Evolutionary conservation across 2,888 invertebrate genomes (phyloP), one percentile per base, ranked within the genome.

Genomic region (Sacculina carcini): DNA sequence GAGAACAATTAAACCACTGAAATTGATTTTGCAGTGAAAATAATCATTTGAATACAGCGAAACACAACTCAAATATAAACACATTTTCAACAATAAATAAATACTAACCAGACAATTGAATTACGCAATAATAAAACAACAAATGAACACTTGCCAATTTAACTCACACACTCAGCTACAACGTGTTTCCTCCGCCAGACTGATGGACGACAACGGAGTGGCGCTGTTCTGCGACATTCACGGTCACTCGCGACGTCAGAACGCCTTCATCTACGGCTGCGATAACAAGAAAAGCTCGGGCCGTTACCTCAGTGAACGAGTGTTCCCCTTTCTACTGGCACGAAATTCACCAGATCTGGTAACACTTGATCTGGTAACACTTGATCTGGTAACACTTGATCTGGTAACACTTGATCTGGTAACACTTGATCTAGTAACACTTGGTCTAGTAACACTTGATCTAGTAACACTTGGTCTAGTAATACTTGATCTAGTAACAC

Each of bases 221-320:
- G 80, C 81, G 48, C 76, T 87, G 73, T 89, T 84, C 65, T 81
- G 87, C 64, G 90, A 90, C 68, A 73, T 89, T 60, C 90, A 90
- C 65, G 89, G 87, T 32, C 94, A 96, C 69, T 92, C 92, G 24
- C 72, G 90, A 57, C 81, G 80, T 64, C 86, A 90, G 67, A 94
- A 94, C 65, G 79, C 90, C 61, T 96, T 96, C 66, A 78, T 92
- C 62, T 96, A 90, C 64, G 94, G 94, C 58, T 94, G 94, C 67
- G 86, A 86, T 69, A 83, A 78, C 66, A 73, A 80, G 60, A 73
- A 81, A 61, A 76, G 76, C 58, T 73, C 76, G 16, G 81, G 82
- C 48, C 77, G 76, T 63, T 75, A 78, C 61, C 71, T 92, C 50
- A 77, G 81, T 56, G 90, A 90, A 64, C 85, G 90, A 71, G 80